These are phyloP conservation scores for Acanthococcus lagerstroemiae DNA, from an alignment of 2,888 invertebrate species.

Conservation along the genomic window DNA sequence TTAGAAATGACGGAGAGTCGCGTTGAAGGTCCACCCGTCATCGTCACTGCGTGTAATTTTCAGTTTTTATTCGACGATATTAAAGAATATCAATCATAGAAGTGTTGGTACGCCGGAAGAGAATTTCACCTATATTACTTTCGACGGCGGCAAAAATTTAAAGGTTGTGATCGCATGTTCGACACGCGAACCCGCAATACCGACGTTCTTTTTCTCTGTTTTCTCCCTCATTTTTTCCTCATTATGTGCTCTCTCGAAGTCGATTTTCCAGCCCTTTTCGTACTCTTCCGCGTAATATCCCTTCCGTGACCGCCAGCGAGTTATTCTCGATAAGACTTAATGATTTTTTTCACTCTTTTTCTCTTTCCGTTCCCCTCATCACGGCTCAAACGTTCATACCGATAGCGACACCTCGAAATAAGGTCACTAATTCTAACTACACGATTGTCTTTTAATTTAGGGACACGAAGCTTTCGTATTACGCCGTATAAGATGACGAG, in stretches of 20 bases:
- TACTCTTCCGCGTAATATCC: constrained; percentile 6
- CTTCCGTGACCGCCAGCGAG: constrained; percentile 10
- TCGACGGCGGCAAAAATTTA: constrained; percentile 4
- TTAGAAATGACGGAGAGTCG: no score
- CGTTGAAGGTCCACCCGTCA: no score
- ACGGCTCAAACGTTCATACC: neutral
- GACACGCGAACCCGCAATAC: constrained; percentile 23
- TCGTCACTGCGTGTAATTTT: no score
- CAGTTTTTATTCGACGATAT: neutral
- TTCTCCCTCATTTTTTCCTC: constrained; percentile 5
- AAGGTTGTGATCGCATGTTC: constrained; percentile 15
- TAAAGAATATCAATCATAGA: constrained; percentile 23
- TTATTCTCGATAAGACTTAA: neutral
- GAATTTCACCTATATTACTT: constrained; percentile 16
- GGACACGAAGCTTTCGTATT: no score
- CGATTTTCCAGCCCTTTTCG: neutral
- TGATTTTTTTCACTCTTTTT: neutral
- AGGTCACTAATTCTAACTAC: no score
- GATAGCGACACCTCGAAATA: no score
- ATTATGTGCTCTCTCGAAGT: neutral
- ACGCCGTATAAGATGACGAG: no score
- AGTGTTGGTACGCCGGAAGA: constrained; percentile 24
- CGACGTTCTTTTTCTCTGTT: neutral
- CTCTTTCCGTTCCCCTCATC: neutral
- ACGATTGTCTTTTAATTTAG: no score